phyloP scores from a whole-genome alignment of 23 tunicate genomes.

The Ascidia mentula region DNA sequence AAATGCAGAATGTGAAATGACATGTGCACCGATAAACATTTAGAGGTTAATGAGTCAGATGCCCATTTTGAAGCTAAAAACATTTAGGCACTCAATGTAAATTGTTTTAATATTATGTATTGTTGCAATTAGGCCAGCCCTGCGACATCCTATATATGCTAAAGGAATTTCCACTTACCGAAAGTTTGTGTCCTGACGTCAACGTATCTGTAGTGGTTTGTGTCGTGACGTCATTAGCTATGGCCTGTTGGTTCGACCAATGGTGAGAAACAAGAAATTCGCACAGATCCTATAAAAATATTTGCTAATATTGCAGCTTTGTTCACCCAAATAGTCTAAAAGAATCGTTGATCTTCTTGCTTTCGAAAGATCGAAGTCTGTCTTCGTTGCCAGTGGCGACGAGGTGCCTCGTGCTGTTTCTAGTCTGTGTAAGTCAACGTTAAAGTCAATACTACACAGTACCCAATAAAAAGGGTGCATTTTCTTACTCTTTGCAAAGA shows the following conservation, averaged over 20 bases:
- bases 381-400: neutral
- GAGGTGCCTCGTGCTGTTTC: neutral
- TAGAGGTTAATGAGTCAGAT: no score
- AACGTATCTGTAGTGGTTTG: neutral
- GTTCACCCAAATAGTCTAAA: neutral
- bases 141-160: neutral
- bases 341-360: neutral
- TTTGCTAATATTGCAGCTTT: neutral
- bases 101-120: no score
- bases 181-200: neutral
- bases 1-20: no score
- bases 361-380: neutral
- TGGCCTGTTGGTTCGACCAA: conserved; percentile 2
- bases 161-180: neutral
- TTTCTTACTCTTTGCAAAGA: neutral
- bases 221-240: neutral
- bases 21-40: no score
- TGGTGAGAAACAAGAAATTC: neutral
- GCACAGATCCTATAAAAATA: neutral
- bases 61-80: no score
- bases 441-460: neutral
- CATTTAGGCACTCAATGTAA: no score
- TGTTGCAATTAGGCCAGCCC: neutral
- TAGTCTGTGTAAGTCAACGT: neutral
- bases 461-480: neutral